phyloP scores from a whole-genome alignment of 2,888 invertebrate species.

The Sinelater perroti region DNA sequence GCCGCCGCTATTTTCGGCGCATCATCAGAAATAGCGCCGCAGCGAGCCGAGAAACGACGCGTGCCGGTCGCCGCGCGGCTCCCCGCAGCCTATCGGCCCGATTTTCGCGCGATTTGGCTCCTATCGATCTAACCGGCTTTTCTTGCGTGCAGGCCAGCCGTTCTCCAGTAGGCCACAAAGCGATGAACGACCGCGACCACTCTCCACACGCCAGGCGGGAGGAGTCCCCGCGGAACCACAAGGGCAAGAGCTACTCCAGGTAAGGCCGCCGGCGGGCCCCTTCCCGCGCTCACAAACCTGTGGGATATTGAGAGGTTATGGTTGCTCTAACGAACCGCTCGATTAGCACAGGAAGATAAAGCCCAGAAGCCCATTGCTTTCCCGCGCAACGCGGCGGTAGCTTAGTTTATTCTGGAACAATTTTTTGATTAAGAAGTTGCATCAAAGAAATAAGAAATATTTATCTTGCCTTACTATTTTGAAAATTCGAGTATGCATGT shows the following conservation, averaged over 20 bases:
- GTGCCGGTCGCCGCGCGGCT: constrained; percentile 26
- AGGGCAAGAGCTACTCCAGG: constrained; percentile 59
- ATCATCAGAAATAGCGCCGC: constrained; percentile 4
- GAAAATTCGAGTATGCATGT: too few relatives aligned
- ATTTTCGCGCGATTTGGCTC: background rate
- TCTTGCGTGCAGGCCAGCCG: constrained; percentile 52
- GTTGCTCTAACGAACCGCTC: constrained; percentile 26
- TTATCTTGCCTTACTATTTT: too few relatives aligned
- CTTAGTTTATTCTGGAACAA: constrained; percentile 16
- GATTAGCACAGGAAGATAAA: constrained; percentile 38
- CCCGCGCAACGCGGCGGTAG: constrained; percentile 3
- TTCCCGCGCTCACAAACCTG: too few relatives aligned
- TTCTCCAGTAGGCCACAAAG: constrained; percentile 53
- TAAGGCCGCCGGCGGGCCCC: constrained; percentile 44
- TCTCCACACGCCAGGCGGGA: constrained; percentile 58
- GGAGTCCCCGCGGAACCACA: constrained; percentile 58
- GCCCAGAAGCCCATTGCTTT: constrained; percentile 29
- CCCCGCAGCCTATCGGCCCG: constrained; percentile 2
- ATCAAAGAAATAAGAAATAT: background rate
- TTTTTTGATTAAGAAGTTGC: constrained; percentile 6
- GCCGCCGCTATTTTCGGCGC: constrained; percentile 6
- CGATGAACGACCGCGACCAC: constrained; percentile 54
- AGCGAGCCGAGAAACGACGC: too few relatives aligned
- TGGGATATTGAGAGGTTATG: constrained; percentile 38
- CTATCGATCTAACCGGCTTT: constrained; percentile 31